Percentiles rank a stretch among this genome's conserved stretches.
Evolutionary conservation across 2,888 invertebrate genomes (phyloP).

Genomic region (Gortyna flavago): DNA sequence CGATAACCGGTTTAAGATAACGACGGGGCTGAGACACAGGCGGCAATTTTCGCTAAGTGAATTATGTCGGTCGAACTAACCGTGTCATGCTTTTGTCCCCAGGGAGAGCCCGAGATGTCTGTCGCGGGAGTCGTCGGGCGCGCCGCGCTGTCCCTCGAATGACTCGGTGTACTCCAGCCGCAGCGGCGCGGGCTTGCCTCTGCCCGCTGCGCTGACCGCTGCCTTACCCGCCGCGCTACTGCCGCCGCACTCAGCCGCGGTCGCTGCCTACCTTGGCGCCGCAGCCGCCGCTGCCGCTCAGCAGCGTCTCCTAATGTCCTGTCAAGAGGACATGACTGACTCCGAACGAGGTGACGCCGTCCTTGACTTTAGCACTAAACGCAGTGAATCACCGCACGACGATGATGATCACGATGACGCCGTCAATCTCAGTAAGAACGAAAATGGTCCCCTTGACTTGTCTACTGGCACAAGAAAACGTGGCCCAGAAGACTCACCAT

Average conservation of each 20-base stretch:
- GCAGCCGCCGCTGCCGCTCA: conserved; percentile 93
- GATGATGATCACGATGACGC: conserved; percentile 91
- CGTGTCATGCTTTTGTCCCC: conserved; percentile 86
- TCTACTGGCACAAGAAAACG: conserved; percentile 94
- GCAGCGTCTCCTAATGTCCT: conserved; percentile 94
- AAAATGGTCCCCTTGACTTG: conserved; percentile 94
- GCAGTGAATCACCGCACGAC: conserved; percentile 88
- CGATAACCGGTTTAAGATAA: conserved; percentile 72
- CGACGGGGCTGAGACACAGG: conserved; percentile 59
- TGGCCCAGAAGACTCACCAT: conserved; percentile 91
- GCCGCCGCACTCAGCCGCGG: conserved; percentile 95
- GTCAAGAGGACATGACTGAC: conserved; percentile 92
- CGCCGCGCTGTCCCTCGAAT: conserved; percentile 93
- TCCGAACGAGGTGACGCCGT: conserved; percentile 91
- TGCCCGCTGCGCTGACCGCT: conserved; percentile 91
- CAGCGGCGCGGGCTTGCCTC: conserved; percentile 87
- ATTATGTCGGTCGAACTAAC: conserved; percentile 73
- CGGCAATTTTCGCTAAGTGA: conserved; percentile 68
- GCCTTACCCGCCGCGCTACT: conserved; percentile 93
- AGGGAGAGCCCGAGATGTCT: conserved; percentile 96
- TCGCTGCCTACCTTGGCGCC: conserved; percentile 94
- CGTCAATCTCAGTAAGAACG: conserved; percentile 93
- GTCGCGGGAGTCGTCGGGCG: conserved; percentile 94
- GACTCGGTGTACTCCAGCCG: conserved; percentile 94
- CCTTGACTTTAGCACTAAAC: conserved; percentile 95